phyloP scores from a whole-genome alignment of 2,888 invertebrate genomes.

The Tenthredo amoena region DNA sequence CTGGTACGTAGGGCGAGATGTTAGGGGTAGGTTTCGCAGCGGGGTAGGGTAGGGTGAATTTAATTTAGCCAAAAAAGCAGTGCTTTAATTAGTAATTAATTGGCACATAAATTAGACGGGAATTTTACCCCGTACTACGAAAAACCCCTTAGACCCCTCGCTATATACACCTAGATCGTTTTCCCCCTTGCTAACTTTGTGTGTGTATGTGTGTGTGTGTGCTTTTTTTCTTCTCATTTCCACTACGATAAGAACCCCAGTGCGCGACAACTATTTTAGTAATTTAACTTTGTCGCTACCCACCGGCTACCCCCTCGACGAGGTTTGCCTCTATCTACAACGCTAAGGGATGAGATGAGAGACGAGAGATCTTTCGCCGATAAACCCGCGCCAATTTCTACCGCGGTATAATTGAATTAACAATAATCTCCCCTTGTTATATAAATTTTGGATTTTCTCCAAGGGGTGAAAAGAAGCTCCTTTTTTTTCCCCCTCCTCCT shows the following conservation, averaged over 20 bases:
- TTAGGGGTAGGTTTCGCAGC: conserved; percentile 29
- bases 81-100: conserved; percentile 77
- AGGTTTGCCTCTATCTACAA: neutral
- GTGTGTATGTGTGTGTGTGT: neutral
- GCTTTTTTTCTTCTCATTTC: conserved; percentile 52
- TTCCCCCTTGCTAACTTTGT: conserved; percentile 33
- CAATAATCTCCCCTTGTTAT: neutral
- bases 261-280: conserved; percentile 72
- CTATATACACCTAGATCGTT: neutral
- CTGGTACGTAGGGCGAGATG: conserved; percentile 1
- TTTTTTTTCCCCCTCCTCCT: neutral
- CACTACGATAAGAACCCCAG: conserved; percentile 68
- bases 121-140: conserved; percentile 62
- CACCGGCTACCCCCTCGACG: neutral
- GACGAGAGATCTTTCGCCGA: neutral
- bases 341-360: neutral
- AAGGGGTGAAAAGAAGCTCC: conserved; percentile 15
- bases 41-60: conserved; percentile 65
- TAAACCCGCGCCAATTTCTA: conserved; percentile 1
- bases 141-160: neutral
- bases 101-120: conserved; percentile 75
- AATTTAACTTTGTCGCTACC: conserved; percentile 74
- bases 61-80: conserved; percentile 74
- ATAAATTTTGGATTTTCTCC: neutral
- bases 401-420: neutral